phyloP scores from a whole-genome alignment of 1,140 invertebrate genomes.

The Aphis gossypii region DNA sequence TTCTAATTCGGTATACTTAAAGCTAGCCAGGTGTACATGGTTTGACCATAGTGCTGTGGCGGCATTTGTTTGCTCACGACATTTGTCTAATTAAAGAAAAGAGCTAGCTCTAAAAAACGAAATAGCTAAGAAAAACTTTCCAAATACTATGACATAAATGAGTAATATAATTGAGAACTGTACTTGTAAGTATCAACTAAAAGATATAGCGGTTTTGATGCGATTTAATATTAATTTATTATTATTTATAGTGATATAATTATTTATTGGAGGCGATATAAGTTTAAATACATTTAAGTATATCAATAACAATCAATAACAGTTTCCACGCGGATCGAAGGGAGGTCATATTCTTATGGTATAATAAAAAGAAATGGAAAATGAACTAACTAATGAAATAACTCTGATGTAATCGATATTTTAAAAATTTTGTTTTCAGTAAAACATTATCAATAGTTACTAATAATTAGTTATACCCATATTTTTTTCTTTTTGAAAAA shows the following conservation, averaged over 20 bases:
- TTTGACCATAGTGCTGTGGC: neutral
- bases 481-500: too few species aligned
- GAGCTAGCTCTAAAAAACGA: neutral
- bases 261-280: neutral
- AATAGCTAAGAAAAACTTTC: neutral
- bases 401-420: too few species aligned
- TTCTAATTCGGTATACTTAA: neutral
- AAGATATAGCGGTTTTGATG: neutral
- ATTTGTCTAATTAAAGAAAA: neutral
- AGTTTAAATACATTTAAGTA: neutral
- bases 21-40: neutral
- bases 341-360: too few species aligned
- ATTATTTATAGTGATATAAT: neutral
- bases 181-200: neutral
- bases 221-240: neutral
- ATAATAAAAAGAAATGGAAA: too few species aligned
- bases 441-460: too few species aligned
- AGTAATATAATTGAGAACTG: neutral
- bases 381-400: too few species aligned
- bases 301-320: too few species aligned
- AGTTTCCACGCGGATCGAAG: too few species aligned
- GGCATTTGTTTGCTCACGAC: neutral
- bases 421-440: too few species aligned
- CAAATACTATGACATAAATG: neutral
- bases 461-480: too few species aligned